Conservation (phyloP, 2,113 vertebrate species). For the Atrichornis clamosus region DNA sequence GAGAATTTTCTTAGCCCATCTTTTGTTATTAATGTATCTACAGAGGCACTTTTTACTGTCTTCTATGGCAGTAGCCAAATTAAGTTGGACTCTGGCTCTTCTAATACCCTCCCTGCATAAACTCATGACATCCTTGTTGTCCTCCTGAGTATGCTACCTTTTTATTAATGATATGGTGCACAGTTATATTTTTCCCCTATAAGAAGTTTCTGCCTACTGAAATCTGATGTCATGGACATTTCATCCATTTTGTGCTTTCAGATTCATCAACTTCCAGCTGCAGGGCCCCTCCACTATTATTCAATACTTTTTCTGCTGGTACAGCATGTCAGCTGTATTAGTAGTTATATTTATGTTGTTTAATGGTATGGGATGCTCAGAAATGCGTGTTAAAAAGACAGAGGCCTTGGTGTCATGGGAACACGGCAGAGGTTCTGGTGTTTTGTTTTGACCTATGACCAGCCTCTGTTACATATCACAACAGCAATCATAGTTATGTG, state of each 20-base stretch:
- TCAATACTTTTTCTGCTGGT: not conserved
- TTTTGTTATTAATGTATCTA: not conserved
- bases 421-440: not conserved
- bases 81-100: not conserved
- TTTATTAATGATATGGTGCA: not conserved
- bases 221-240: not conserved
- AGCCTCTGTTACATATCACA: not conserved
- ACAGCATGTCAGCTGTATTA: not conserved
- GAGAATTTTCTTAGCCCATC: not conserved
- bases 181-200: not conserved
- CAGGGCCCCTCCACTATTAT: not conserved
- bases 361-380: not conserved
- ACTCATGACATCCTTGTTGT: not conserved
- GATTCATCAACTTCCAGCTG: constrained; percentile 5
- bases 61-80: not conserved
- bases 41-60: not conserved
- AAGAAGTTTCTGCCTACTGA: not conserved
- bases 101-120: not conserved
- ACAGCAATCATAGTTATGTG: not conserved
- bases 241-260: not conserved
- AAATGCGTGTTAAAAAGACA: not conserved
- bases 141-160: not conserved
- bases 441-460: not conserved
- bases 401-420: not conserved
- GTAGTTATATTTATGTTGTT: not conserved